These are phyloP conservation scores for Sanderia malayensis DNA, from an alignment of 30 jellyfish, hydroid and myxozoan genomes.

Conservation along the genomic window DNA sequence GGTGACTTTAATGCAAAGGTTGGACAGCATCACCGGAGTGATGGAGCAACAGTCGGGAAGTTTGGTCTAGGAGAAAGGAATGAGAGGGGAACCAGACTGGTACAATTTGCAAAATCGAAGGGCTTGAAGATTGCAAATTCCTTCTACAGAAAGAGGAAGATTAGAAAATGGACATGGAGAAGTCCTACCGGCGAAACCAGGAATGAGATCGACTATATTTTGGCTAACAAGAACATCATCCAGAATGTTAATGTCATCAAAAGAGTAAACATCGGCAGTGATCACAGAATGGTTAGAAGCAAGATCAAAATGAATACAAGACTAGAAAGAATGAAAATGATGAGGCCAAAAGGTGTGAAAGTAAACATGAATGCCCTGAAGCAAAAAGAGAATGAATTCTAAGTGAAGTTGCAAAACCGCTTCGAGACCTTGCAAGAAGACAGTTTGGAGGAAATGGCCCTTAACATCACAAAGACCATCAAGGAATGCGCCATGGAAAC, in stretches of 20 bases:
- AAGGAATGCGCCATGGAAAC: constrained; percentile 33
- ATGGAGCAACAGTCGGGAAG: constrained; percentile 41
- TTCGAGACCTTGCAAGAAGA: background rate
- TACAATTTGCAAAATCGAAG: constrained; percentile 27
- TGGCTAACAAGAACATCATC: background rate
- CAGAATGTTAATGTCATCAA: background rate
- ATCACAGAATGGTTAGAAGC: background rate
- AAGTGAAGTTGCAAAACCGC: background rate
- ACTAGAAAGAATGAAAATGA: background rate
- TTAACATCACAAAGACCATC: background rate
- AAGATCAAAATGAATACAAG: background rate
- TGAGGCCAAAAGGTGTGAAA: background rate
- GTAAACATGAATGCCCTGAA: background rate
- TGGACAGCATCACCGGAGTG: constrained; percentile 44
- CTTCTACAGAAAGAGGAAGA: constrained; percentile 28
- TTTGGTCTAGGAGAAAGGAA: constrained; percentile 53
- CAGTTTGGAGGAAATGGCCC: background rate
- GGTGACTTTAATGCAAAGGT: constrained; percentile 48
- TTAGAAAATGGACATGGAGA: background rate
- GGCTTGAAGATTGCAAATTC: constrained; percentile 26
- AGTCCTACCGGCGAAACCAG: background rate
- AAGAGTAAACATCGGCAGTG: background rate
- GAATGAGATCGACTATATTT: background rate
- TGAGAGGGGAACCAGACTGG: constrained; percentile 51
- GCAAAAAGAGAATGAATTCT: background rate